These are phyloP conservation scores for Nesogale talazaci DNA, from an alignment of 2,113 vertebrate genomes.

Conservation along the genomic window DNA sequence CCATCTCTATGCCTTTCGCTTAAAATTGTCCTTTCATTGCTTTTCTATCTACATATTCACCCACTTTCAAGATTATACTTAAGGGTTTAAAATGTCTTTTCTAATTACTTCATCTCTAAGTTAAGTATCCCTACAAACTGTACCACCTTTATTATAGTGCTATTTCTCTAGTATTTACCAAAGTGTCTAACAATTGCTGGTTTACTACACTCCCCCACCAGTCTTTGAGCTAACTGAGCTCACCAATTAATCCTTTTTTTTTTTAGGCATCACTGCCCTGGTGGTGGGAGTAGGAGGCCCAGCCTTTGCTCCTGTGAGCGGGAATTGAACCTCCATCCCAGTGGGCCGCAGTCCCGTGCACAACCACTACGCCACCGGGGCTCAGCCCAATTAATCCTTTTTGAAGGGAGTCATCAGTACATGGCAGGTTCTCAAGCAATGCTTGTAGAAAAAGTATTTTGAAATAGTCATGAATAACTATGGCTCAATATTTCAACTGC, in stretches of 20 bases:
- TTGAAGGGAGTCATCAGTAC: background rate
- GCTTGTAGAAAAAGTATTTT: slow-evolving; percentile 42
- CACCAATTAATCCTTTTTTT: slow-evolving; percentile 27
- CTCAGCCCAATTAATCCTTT: slow-evolving; percentile 23
- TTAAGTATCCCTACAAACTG: slow-evolving; percentile 22
- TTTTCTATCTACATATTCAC: slow-evolving; percentile 47
- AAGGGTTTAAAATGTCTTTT: slow-evolving; percentile 63
- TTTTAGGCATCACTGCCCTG: no score
- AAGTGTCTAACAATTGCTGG: background rate
- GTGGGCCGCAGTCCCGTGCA: no score
- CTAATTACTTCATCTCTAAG: slow-evolving; percentile 17
- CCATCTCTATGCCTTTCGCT: slow-evolving; percentile 30
- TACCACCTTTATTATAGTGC: background rate
- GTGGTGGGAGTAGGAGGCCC: no score
- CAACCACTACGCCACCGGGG: no score
- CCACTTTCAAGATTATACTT: slow-evolving; percentile 18
- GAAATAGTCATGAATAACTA: slow-evolving; percentile 55
- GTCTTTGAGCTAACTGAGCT: background rate
- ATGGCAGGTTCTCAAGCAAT: slow-evolving; percentile 37
- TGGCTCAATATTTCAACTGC: slow-evolving; percentile 42
- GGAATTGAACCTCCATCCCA: no score
- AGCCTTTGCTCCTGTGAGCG: no score
- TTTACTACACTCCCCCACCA: slow-evolving; percentile 18
- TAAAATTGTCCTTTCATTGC: slow-evolving; percentile 30
- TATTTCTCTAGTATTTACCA: background rate